Conservation (phyloP, 2,888 invertebrate species). For the Zhuqinia jingwanae region DNA sequence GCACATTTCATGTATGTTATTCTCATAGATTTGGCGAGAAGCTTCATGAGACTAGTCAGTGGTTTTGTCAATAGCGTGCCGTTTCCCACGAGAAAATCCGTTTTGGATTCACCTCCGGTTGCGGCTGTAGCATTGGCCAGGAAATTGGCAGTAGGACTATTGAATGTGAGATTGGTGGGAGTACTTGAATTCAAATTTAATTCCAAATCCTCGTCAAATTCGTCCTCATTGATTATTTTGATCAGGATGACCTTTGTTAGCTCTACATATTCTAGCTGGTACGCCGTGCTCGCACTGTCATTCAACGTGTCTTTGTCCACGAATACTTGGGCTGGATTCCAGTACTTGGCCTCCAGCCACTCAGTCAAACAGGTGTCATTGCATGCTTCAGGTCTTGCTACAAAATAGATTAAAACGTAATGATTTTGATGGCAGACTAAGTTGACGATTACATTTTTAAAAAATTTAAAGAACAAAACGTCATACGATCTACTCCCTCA, state of each 20-base stretch:
- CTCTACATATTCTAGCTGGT: constrained; percentile 42
- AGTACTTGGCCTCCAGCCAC: constrained; percentile 43
- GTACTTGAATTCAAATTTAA: neutral
- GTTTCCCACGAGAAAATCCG: constrained; percentile 17
- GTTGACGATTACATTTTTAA: too few species aligned
- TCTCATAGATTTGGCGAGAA: constrained; percentile 69
- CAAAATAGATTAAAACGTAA: too few species aligned
- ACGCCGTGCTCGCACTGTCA: too few species aligned
- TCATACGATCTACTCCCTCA: constrained; percentile 37
- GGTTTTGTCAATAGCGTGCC: neutral
- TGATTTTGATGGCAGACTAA: too few species aligned
- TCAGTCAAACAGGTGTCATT: constrained; percentile 52
- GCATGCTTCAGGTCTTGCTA: constrained; percentile 46
- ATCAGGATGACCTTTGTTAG: constrained; percentile 43
- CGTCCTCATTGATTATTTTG: constrained; percentile 57
- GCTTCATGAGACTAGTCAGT: constrained; percentile 31
- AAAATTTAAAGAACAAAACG: too few species aligned
- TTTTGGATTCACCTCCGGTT: too few species aligned
- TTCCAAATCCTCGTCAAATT: constrained; percentile 18
- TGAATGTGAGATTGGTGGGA: too few species aligned
- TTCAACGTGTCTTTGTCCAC: constrained; percentile 46
- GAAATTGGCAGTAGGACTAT: too few species aligned
- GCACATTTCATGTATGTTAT: constrained; percentile 51
- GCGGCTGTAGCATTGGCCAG: neutral
- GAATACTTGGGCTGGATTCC: constrained; percentile 14